Evolutionary conservation across 2,888 invertebrate genomes (phyloP).

Genomic region (Scaptomyza polygonia): DNA sequence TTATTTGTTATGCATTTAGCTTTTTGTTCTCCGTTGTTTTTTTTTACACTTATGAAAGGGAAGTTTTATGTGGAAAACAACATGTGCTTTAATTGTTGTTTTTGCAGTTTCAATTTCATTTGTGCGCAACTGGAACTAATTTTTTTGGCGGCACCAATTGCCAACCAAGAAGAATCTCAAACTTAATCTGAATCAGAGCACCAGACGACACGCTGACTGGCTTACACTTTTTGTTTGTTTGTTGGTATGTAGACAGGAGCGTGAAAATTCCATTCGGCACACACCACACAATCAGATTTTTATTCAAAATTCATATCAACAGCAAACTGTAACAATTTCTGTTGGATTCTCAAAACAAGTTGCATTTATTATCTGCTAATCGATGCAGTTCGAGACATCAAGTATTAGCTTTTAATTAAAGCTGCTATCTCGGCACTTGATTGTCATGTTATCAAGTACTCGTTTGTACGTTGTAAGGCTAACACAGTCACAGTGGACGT

Average conservation of each 20-base stretch:
- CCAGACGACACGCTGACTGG: constrained; percentile 70
- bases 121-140: constrained; percentile 76
- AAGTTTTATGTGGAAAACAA: constrained; percentile 7
- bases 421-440: neutral
- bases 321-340: constrained; percentile 6
- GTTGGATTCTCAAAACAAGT: constrained; percentile 2
- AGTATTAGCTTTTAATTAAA: neutral
- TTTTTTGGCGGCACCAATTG: constrained; percentile 68
- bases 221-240: constrained; percentile 31
- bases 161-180: constrained; percentile 5
- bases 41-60: neutral
- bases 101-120: constrained; percentile 74
- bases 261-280: constrained; percentile 65
- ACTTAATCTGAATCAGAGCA: constrained; percentile 22
- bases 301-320: neutral
- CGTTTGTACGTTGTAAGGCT: neutral
- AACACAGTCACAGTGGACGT: neutral
- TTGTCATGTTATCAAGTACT: neutral
- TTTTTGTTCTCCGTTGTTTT: no score
- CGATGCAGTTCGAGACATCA: constrained; percentile 13
- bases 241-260: constrained; percentile 59
- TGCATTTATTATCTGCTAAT: constrained; percentile 22
- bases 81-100: constrained; percentile 17
- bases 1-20: neutral
- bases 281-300: constrained; percentile 9